Evolutionary conservation across 2,113 vertebrate species (phyloP), one percentile per base, ranked within the genome.

Genomic region (Egretta garzetta): DNA sequence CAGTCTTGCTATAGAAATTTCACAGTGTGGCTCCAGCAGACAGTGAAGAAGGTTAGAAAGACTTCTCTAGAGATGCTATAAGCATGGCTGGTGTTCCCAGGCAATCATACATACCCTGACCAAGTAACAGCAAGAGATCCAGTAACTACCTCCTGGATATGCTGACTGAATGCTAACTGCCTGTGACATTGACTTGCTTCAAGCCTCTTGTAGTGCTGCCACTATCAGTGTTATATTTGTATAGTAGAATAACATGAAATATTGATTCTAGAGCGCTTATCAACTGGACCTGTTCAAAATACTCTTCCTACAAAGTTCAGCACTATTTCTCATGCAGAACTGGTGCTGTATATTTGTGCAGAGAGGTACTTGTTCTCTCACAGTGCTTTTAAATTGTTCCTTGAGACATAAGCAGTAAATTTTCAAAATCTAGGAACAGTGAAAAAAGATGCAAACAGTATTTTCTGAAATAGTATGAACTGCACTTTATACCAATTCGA

Each of bases 221-320:
- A 41, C 91, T 91, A 91, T 81, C 95, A 80, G 43, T 81, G 80
- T 32, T 93, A 75, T 79, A 96, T 95, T 94, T 95, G 94, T 93
- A 76, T 73, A 80, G 81, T 11, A 59, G 88, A 95, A 87, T 89
- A 96, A 96, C 94, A 93, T 45, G 89, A 93, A 93, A 93, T 95
- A 94, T 91, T 90, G 95, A 96, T 96, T 96, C 86, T 58, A 6
- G 77, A 88, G 79, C 70, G 84, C 93, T 96, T 97, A 95, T 95
- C 94, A 96, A 70, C 77, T 47, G 50, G 58, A 62, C 55, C 62
- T 62, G 62, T 80, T 95, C 81, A 73, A 93, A 96, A 91, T 17
- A 88, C 86, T 94, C 91, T 72, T 70, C 84, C 84, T 15, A 9
- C 22, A 14, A 95, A 89, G 89, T 91, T 81, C 91, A 80, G 94